Evolutionary conservation across 53 echinoderm and acorn worm genomes (phyloP).

Genomic region (Mesocentrotus franciscanus): DNA sequence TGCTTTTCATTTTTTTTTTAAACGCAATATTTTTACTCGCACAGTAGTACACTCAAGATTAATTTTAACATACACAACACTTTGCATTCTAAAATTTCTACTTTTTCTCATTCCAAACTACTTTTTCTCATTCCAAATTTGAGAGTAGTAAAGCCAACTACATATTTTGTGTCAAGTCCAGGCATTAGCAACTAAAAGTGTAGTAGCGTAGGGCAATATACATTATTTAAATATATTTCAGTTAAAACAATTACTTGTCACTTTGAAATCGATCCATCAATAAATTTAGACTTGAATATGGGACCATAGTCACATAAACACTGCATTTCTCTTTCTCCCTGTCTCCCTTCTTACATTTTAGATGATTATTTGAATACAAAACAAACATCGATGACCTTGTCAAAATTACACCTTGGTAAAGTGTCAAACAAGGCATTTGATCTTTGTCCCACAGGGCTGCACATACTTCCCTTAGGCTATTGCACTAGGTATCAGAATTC

Average conservation of each 20-base stretch:
- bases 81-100: too few species aligned
- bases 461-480: constrained; percentile 39
- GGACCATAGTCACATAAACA: not conserved
- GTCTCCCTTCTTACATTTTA: not conserved
- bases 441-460: not conserved
- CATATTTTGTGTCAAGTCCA: too few species aligned
- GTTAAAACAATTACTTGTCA: not conserved
- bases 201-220: not conserved
- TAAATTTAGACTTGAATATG: not conserved
- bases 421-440: not conserved
- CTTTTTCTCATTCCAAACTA: too few species aligned
- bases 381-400: constrained; percentile 9
- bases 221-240: not conserved
- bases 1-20: too few species aligned
- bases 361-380: constrained; percentile 40
- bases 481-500: not conserved
- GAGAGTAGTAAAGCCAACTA: too few species aligned
- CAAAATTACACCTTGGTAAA: not conserved
- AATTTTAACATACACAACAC: too few species aligned
- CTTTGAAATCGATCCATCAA: not conserved
- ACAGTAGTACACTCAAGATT: too few species aligned
- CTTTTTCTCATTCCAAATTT: too few species aligned
- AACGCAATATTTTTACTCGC: too few species aligned
- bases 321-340: not conserved
- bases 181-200: not conserved